A percentile compares a stretch with the other conserved stretches of the same genome.
Conservation (phyloP, 1,140 invertebrate genomes). For the Arion vulgaris region DNA sequence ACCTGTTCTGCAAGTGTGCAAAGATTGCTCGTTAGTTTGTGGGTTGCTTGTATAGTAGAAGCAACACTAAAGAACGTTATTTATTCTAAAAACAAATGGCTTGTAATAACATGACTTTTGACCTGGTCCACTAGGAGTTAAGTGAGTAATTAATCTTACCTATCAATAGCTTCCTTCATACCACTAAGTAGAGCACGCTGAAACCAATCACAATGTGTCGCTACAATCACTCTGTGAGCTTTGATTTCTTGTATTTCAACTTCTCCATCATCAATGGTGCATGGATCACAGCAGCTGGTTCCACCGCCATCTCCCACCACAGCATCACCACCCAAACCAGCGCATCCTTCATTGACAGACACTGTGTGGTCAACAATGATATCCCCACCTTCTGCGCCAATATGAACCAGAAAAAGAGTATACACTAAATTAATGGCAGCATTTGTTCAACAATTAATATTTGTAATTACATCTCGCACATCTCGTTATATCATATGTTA, state of each 20-base stretch:
- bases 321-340: constrained; percentile 3
- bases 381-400: constrained; percentile 64
- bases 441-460: too few species aligned
- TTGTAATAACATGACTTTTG: too few species aligned
- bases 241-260: constrained; percentile 62
- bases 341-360: constrained; percentile 48
- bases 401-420: background rate
- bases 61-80: too few species aligned
- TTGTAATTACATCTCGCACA: too few species aligned
- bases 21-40: too few species aligned
- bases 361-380: constrained; percentile 70
- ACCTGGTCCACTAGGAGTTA: too few species aligned
- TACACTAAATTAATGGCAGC: background rate
- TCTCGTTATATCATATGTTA: too few species aligned
- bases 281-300: constrained; percentile 48
- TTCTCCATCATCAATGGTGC: constrained; percentile 56
- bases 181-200: constrained; percentile 80
- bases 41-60: too few species aligned
- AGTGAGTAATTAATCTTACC: too few species aligned
- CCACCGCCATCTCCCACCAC: background rate
- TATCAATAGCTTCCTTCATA: constrained; percentile 82
- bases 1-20: too few species aligned
- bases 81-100: too few species aligned
- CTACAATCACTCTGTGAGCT: constrained; percentile 80
- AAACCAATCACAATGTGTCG: constrained; percentile 82